Percentiles rank a stretch among this genome's conserved stretches.
Conservation (phyloP, 1,140 invertebrate genomes). For the Holotrichia oblita region DNA sequence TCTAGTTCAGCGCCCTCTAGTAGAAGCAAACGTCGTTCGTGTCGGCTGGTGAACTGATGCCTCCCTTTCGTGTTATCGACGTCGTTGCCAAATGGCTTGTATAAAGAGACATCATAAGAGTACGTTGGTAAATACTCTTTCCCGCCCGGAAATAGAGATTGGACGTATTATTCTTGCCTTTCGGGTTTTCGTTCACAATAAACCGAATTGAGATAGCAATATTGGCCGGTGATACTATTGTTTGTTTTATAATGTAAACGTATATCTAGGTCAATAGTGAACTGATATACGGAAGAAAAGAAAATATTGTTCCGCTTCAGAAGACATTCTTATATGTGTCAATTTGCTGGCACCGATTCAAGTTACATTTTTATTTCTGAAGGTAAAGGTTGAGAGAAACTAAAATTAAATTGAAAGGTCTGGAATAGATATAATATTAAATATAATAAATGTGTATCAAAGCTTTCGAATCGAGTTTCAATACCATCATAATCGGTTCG, state of each 20-base stretch:
- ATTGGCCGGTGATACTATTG: not conserved
- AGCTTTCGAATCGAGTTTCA: no score
- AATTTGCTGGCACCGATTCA: no score
- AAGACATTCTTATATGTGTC: no score
- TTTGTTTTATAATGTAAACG: not conserved
- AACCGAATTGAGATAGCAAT: not conserved
- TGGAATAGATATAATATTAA: no score
- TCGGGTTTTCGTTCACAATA: not conserved
- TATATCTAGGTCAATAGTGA: not conserved
- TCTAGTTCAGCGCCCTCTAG: not conserved
- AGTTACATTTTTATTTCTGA: no score
- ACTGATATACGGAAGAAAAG: not conserved
- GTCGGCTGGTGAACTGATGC: not conserved
- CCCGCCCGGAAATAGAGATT: not conserved
- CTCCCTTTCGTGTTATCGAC: not conserved
- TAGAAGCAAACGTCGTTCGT: not conserved
- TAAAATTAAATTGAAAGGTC: no score
- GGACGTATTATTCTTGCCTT: not conserved
- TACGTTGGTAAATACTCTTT: not conserved
- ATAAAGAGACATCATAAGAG: not conserved
- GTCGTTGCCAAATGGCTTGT: slow-evolving; percentile 11
- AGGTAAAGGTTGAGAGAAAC: no score
- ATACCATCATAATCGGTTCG: no score
- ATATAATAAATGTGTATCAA: no score
- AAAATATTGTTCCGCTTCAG: not conserved